Percentiles rank a stretch among this genome's conserved stretches.
These are phyloP conservation scores for Ploceus nigricollis DNA, from an alignment of 2,113 vertebrate species.

Conservation along the genomic window DNA sequence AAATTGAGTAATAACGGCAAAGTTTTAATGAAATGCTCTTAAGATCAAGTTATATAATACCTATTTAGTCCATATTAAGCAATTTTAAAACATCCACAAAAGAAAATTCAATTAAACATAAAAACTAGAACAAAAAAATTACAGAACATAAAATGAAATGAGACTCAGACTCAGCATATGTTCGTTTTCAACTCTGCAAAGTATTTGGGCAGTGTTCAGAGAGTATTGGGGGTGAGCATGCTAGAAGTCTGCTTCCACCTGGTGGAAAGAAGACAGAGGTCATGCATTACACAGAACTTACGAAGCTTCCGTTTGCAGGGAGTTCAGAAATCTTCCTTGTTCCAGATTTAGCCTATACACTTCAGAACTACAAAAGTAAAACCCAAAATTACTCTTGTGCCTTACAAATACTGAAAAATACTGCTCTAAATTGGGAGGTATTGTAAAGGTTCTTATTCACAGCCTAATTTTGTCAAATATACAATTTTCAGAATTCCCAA, in stretches of 20 bases:
- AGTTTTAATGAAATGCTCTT: neutral
- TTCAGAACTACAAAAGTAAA: slow-evolving; percentile 81
- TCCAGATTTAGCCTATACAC: slow-evolving; percentile 93
- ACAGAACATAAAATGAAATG: neutral
- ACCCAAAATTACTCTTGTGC: neutral
- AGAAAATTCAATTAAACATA: slow-evolving; percentile 12
- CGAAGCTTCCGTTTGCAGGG: slow-evolving; percentile 89
- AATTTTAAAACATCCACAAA: neutral
- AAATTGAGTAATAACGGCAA: slow-evolving; percentile 16
- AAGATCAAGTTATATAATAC: slow-evolving; percentile 20
- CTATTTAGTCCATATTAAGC: slow-evolving; percentile 1
- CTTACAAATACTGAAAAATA: neutral
- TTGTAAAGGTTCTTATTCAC: neutral
- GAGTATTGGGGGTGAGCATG: neutral
- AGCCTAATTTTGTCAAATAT: neutral
- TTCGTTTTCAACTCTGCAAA: neutral
- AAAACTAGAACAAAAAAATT: neutral
- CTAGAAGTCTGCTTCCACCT: slow-evolving; percentile 66
- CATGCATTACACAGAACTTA: slow-evolving; percentile 70
- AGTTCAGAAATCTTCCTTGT: slow-evolving; percentile 92
- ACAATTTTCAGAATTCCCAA: neutral
- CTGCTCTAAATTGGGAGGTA: neutral
- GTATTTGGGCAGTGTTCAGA: neutral
- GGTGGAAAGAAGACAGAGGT: neutral
- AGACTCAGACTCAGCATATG: neutral